Base-by-base conservation (phyloP, 2,797 vertebrate genomes). In the Cryptoprocta ferox region DNA sequence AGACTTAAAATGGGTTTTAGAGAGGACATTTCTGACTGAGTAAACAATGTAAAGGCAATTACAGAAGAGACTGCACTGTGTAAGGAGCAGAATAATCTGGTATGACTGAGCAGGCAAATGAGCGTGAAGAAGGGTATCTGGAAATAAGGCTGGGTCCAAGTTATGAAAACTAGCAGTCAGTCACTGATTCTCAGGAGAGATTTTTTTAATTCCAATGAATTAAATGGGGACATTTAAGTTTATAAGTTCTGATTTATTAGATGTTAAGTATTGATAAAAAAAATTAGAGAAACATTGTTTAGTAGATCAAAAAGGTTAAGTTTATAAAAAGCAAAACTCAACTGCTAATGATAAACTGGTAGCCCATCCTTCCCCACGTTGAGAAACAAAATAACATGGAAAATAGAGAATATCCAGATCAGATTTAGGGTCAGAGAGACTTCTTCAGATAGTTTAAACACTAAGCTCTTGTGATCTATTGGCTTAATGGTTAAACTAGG, bases 231-330 rank as follows among this genome's bases (percentile, higher is more conserved):
- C 42, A 84, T 94, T 78, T 71, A 94, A 89, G 16, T 81, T 95
- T 96, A 1, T 83, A 91, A 88, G 30, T 81, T 91, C 59, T 94
- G 21, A 78, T 95, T 97, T 94, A 79, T 88, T 97, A 91, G 66
- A 28, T 86, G 50, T 86, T 59, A 90, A 87, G 37, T 83, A 94
- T 9, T 96, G 45, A 75, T 82, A 76, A 76, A 89, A 93, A 92
- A 92, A 75, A 63, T 88, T 70, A 91, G 65, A 91, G 83, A 81
- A 86, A 75, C 12, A 76, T 53, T 89, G 30, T 83, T 75, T 3
- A 87, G 14, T 73, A 80, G 32, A 45, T 83, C 42, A 82, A 3
- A 66, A 93, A 97, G 45, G 75, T 56, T 96, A 86, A 91, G 61
- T 85, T 91, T 61, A 81, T 42, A 71, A 93, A 94, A 89, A 84